Conservation (phyloP, 2,113 vertebrate species). For the Sphyrna mokarran region DNA sequence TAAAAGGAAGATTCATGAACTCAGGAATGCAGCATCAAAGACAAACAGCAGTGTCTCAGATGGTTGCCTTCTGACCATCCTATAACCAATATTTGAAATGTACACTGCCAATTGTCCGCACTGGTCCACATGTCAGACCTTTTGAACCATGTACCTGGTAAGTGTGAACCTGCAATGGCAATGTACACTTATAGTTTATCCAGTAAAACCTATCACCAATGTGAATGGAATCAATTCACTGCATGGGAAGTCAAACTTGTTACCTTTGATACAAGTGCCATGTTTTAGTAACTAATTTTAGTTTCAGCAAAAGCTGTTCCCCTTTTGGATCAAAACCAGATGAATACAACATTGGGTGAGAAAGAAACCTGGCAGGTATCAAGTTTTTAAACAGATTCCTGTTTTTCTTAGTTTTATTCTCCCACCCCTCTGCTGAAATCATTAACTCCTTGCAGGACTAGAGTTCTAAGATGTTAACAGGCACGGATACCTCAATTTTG, state of each 20-base stretch:
- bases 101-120: not conserved
- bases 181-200: too few species aligned
- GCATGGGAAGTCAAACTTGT: not conserved
- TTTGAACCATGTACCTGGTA: not conserved
- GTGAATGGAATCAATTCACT: not conserved
- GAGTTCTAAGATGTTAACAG: not conserved
- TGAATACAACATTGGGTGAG: not conserved
- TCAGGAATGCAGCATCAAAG: not conserved
- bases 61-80: not conserved
- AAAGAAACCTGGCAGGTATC: not conserved
- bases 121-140: not conserved
- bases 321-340: not conserved
- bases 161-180: not conserved
- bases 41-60: not conserved
- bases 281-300: not conserved
- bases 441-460: not conserved
- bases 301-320: not conserved
- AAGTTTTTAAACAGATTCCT: not conserved
- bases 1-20: not conserved
- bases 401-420: not conserved
- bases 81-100: not conserved
- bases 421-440: not conserved
- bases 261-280: not conserved
- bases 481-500: not conserved
- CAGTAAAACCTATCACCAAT: not conserved